Evolutionary conservation across 2,888 invertebrate species (phyloP), one percentile per base, ranked within the genome.

Genomic region (Nomada lathburiana): DNA sequence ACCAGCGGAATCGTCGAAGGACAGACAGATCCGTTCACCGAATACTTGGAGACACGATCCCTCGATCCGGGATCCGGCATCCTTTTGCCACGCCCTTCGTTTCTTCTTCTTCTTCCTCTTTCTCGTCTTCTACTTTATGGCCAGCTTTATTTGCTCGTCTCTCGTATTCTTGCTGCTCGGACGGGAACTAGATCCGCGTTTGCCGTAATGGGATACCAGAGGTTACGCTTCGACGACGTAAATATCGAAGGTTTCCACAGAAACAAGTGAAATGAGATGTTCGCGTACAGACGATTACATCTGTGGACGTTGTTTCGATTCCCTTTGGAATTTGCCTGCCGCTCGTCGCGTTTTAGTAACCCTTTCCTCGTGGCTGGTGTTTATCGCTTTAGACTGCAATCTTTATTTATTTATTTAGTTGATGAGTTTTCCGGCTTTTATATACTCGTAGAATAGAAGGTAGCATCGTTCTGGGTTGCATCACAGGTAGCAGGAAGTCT

Each of bases 1-100:
- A 89, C 88, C 86, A 70, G 84, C 85, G 84, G 87, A 86, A 86
- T 65, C 78, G 82, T 50, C 76, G 89, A 89, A 89, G 88, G 87
- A 88, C 86, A 77, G 23, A 70, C 85, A 71, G 75, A 85, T 86
- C 85, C 88, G 84, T 68, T 86, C 82, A 83, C 85, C 88, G 85
- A 85, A 85, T 83, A 79, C 83, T 67, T 52, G 52, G 47, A 62
- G 79, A 84, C 75, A 29, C 59, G 77, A 83, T 83, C 63, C 78
- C 76, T 83, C 79, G 85, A 86, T 86, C 85, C 86, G 55, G 87
- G 85, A 87, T 87, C 82, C 71, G 72, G 76, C 70, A 80, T 72
- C 70, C 53, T 59, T 73, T 63, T 64, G 63, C 82, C 74, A 80
- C 84, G 83, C 83, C 79, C 80, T 83, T 53, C 57, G 44, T 42